Evolutionary conservation across 2,888 invertebrate species (phyloP).

Genomic region (Arctia plantaginis): DNA sequence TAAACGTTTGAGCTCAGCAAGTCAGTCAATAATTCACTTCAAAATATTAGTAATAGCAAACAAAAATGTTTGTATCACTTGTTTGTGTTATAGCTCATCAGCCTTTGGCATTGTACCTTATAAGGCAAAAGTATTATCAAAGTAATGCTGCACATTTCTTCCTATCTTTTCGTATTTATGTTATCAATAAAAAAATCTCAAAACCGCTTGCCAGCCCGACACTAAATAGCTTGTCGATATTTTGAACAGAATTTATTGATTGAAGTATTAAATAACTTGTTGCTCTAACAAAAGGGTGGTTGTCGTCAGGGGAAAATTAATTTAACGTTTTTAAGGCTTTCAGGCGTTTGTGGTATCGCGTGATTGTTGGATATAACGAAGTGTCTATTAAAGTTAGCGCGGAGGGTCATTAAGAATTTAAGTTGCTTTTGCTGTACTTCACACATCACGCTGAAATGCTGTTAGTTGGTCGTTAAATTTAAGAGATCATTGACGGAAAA

Average conservation of each 20-base stretch:
- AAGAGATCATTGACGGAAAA: not conserved
- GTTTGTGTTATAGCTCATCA: not conserved
- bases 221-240: constrained; percentile 21
- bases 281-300: constrained; percentile 30
- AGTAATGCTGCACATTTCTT: not conserved
- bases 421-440: constrained; percentile 46
- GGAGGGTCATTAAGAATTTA: constrained; percentile 50
- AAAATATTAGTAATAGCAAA: not conserved
- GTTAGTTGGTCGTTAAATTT: not conserved
- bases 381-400: constrained; percentile 54
- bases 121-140: not conserved
- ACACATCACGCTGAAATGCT: constrained; percentile 13
- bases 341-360: constrained; percentile 43
- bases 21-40: not conserved
- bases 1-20: no score
- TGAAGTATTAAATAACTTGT: constrained; percentile 45
- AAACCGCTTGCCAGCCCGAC: not conserved
- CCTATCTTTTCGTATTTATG: not conserved
- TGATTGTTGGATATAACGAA: constrained; percentile 42
- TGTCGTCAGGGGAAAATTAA: constrained; percentile 42
- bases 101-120: not conserved
- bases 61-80: not conserved
- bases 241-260: constrained; percentile 32
- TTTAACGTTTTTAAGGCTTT: constrained; percentile 40
- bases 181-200: not conserved